phyloP scores from a whole-genome alignment of 2,113 vertebrate genomes.

The Zosterops borbonicus region DNA sequence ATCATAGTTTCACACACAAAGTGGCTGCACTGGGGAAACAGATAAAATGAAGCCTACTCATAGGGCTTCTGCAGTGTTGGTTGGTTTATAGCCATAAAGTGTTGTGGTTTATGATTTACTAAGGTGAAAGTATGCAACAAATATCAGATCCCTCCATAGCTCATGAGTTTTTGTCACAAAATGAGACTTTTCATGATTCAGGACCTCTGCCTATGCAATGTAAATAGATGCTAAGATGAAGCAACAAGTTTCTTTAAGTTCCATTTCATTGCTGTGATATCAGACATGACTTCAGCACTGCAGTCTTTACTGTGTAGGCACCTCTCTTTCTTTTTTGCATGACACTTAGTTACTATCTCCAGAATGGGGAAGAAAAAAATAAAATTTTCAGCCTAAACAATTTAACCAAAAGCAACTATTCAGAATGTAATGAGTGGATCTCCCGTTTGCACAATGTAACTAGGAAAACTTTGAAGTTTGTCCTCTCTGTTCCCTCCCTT shows the following conservation, averaged over 20 bases:
- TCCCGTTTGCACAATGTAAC: neutral
- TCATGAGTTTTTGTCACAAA: neutral
- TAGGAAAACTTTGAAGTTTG: slow-evolving; percentile 61
- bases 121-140: neutral
- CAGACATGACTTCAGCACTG: neutral
- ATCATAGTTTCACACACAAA: neutral
- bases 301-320: neutral
- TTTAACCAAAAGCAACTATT: neutral
- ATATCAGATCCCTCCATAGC: neutral
- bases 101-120: neutral
- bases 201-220: neutral
- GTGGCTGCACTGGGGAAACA: neutral
- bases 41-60: neutral
- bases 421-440: neutral
- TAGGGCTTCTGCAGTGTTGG: neutral
- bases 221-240: neutral
- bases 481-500: neutral
- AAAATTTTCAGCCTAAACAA: neutral
- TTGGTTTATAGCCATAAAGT: neutral
- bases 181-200: neutral
- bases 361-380: neutral
- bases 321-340: neutral
- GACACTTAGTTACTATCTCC: neutral
- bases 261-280: neutral
- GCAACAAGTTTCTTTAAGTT: slow-evolving; percentile 37